phyloP scores from a whole-genome alignment of 2,797 vertebrate species.

The Sternotherus odoratus region DNA sequence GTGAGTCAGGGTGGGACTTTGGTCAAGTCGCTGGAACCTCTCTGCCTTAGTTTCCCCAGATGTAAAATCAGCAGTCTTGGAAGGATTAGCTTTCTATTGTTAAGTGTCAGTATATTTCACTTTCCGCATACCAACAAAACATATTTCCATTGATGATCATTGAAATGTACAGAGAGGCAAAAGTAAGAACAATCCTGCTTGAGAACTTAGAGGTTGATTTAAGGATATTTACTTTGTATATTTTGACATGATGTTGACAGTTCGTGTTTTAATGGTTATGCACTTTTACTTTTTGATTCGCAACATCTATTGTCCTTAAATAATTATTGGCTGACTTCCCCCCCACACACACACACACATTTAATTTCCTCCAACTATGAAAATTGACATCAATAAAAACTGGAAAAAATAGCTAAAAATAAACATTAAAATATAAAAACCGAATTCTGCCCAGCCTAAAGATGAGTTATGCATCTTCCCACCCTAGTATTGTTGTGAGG shows the following conservation, averaged over 20 bases:
- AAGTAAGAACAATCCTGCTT: background rate
- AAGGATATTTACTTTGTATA: background rate
- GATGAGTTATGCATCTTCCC: background rate
- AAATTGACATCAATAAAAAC: background rate
- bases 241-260: no score
- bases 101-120: background rate
- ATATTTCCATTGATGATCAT: background rate
- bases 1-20: background rate
- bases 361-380: background rate
- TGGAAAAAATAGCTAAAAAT: background rate
- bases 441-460: background rate
- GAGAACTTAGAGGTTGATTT: background rate
- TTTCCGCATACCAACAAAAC: background rate
- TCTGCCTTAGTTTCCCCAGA: fast-evolving
- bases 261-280: no score
- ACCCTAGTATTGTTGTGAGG: background rate
- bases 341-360: no score
- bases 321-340: background rate
- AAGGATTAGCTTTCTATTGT: no score
- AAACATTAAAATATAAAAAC: background rate
- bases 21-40: background rate
- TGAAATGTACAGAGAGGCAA: background rate
- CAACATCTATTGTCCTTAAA: background rate
- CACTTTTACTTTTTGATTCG: no score
- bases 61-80: background rate